Base-by-base conservation (phyloP, 2,797 vertebrate genomes). In the Melanogrammus aeglefinus region DNA sequence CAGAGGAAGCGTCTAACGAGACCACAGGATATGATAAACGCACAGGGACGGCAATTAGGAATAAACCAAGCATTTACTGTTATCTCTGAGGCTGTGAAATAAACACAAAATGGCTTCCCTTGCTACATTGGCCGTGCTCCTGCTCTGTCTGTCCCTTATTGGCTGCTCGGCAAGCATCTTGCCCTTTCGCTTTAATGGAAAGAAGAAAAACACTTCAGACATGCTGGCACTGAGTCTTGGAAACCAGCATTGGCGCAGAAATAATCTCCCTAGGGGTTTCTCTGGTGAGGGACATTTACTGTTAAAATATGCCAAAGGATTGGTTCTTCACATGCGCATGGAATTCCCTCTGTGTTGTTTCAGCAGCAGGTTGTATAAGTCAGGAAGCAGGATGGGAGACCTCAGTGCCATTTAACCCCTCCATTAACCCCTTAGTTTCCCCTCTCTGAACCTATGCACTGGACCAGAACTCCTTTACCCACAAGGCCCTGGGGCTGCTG, bases 1-100 rank as follows among this genome's bases (percentile, higher is more conserved):
- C 91, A 90, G 85, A 91, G 92, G 93, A 93, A 93, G 87, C 38
- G 35, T 71, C 86, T 83, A 89, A 87, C 84, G 73, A 77, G 78
- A 81, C 83, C 80, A 81, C 81, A 88, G 83, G 84, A 88, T 86
- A 78, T 72, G 88, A 92, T 88, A 90, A 88, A 79, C 73, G 38
- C 38, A 63, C 70, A 38, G 75, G 85, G 75, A 82, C 5, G 77
- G 82, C 83, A 89, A 91, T 91, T 91, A 88, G 83, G 77, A 75
- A 38, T 77, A 92, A 92, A 90, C 83, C 81, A 92, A 86, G 88
- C 88, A 2, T 86, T 83, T 38, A 41, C n/a, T 90, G 81, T 90
- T 87, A 91, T 93, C 85, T 87, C 66, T 75, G 82, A 12, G 41
- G 84, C 70, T 76, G 75, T 84, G 66, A 84, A 78, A 4, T 33